Base-by-base conservation (phyloP, 1,140 invertebrate genomes). In the Lasioglossum baleicum region DNA sequence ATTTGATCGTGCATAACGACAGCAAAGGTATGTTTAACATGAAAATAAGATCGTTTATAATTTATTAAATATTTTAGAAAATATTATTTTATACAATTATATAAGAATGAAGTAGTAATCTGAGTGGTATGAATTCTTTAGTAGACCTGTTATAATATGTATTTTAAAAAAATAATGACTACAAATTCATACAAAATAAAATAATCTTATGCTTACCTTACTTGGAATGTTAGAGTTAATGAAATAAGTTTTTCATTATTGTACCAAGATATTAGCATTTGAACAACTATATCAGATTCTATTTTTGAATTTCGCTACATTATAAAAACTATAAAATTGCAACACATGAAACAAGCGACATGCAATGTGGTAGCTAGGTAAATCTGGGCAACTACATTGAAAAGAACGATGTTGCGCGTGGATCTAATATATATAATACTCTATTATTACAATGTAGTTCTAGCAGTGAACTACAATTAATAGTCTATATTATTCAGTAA, bases 181-280 rank as follows among this genome's bases (percentile, higher is more conserved):
- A 42, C n/a, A 44, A 4, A 65, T n/a, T 15, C 65, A 31, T 73
- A 53, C 5, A 44, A n/a, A 48, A 71, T 51, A 58, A n/a, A 48
- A 71, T 51, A 58, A 31, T 20, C 13, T 35, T 20, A 51, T 70
- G 26, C 58, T 69, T 76, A 76, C 56, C 69, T 53, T 64, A 35
- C 15, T 56, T 69, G 22, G 15, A 70, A 31, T 20, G 40, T 58
- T 26, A 35, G 26, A 44, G 7, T 44, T 17, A 56, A 44, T 31
- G 11, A 78, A 78, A n/a, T 15, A 20, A 71, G 26, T 61, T 48
- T 61, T 48, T 70, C 31, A 0, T 67, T 6, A 35, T n/a, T 53
- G 20, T 3, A 70, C 58, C 6, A 66, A 58, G 6, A 56, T 48
- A 56, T 48, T 44, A 63, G 0, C 15, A 56, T 7, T 66, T 60